These are phyloP conservation scores for Archivesica marissinica DNA, from an alignment of 1,140 invertebrate species.

Conservation along the genomic window DNA sequence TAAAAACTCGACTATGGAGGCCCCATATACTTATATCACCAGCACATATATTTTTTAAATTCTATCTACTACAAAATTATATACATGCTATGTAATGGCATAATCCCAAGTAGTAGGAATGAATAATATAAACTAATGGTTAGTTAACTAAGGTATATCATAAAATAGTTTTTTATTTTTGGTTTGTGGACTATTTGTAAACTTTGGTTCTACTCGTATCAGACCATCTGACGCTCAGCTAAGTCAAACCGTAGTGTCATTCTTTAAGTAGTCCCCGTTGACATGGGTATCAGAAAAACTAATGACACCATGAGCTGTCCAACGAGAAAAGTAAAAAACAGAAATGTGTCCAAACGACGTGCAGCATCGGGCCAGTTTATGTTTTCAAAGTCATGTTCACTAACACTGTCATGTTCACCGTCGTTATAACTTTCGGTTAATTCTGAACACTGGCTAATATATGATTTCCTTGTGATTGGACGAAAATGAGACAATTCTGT, in stretches of 20 bases:
- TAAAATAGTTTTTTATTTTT: background rate
- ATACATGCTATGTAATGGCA: too few relatives aligned
- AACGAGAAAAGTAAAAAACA: slow-evolving; percentile 36
- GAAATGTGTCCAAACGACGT: slow-evolving; percentile 17
- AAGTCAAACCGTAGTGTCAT: too few relatives aligned
- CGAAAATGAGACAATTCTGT: background rate
- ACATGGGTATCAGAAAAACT: slow-evolving; percentile 43
- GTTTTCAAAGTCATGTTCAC: background rate
- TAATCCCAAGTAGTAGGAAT: too few relatives aligned
- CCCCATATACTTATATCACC: too few relatives aligned
- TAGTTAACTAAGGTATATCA: too few relatives aligned
- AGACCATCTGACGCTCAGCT: too few relatives aligned
- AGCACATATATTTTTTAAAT: too few relatives aligned
- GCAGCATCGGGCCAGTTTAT: slow-evolving; percentile 13
- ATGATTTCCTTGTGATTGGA: background rate
- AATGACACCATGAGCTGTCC: slow-evolving; percentile 27
- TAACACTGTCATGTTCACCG: background rate
- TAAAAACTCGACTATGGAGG: too few relatives aligned
- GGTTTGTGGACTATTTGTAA: background rate
- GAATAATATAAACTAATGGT: too few relatives aligned
- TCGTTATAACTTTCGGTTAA: too few relatives aligned
- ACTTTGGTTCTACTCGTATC: background rate
- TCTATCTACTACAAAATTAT: too few relatives aligned
- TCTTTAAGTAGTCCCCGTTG: background rate
- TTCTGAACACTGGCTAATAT: too few relatives aligned